Evolutionary conservation across 2,113 vertebrate genomes (phyloP).

Genomic region (Porphyrio hochstetteri): DNA sequence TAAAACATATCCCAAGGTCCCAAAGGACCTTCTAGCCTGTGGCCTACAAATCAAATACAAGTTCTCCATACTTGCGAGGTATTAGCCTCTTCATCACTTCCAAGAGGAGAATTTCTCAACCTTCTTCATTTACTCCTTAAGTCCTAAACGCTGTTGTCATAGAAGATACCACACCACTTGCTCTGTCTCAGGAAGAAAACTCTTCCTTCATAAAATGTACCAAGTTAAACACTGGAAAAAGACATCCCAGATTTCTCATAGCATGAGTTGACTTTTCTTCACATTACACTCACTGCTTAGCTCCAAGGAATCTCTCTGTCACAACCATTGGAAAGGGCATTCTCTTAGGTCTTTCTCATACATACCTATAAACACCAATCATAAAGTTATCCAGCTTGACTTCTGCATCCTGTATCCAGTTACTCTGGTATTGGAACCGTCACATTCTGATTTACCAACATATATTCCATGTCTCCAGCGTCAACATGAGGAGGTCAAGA

Average conservation of each 20-base stretch:
- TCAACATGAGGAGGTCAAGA: background rate
- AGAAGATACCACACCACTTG: background rate
- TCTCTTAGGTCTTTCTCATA: background rate
- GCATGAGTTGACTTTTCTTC: conserved; percentile 41
- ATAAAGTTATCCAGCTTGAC: background rate
- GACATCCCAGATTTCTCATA: background rate
- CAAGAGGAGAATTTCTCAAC: background rate
- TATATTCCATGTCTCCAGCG: background rate
- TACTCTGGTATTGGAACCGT: background rate
- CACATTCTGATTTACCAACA: background rate
- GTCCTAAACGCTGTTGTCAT: background rate
- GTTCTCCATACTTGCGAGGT: background rate
- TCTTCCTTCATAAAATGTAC: background rate
- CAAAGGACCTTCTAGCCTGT: background rate
- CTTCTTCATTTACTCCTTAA: background rate
- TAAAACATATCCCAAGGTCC: background rate
- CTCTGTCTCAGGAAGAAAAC: background rate
- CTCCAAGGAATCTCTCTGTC: conserved; percentile 33
- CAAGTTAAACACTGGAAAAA: background rate
- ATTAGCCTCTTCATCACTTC: background rate
- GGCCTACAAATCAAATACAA: background rate
- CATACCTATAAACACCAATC: background rate
- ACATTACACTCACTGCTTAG: conserved; percentile 8
- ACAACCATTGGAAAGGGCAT: background rate
- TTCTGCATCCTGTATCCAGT: background rate